Conservation (phyloP, 37 sponge, comb jelly and placozoan genomes). For the Beroe ovata region DNA sequence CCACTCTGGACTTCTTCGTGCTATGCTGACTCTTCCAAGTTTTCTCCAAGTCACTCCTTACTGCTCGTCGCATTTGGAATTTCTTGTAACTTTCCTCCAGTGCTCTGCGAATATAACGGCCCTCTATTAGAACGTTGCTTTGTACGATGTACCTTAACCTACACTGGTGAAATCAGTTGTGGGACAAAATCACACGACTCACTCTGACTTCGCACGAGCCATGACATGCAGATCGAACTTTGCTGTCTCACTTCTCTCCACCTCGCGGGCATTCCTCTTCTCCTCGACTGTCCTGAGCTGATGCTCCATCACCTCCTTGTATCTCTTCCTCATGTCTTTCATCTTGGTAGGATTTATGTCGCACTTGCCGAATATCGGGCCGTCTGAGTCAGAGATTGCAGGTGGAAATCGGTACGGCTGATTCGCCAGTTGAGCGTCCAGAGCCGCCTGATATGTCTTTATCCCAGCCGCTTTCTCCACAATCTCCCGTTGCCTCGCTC, state of each 20-base stretch:
- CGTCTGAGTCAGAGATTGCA: conserved; percentile 12
- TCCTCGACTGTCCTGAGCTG: conserved; percentile 52
- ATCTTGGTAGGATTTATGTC: conserved; percentile 17
- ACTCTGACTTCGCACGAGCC: conserved; percentile 37
- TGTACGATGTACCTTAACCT: no score
- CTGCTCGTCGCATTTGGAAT: background rate
- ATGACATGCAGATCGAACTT: background rate
- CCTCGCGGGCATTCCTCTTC: conserved; percentile 67
- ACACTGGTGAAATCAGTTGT: no score
- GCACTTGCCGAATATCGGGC: conserved; percentile 28
- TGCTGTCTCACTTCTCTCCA: conserved; percentile 71
- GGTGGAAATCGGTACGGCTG: conserved; percentile 45
- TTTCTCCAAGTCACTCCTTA: background rate
- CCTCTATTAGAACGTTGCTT: no score
- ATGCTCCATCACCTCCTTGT: conserved; percentile 55
- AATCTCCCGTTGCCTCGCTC: background rate
- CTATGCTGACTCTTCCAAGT: background rate
- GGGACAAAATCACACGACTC: conserved; percentile 3
- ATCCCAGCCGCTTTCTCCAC: background rate
- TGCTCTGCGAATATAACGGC: no score
- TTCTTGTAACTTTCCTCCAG: conserved; percentile 53
- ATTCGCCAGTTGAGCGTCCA: background rate
- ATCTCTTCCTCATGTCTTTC: conserved; percentile 37
- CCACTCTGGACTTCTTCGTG: background rate
- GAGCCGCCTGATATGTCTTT: conserved; percentile 22